Conservation (phyloP, 2,113 vertebrate species). For the Lampris incognitus region DNA sequence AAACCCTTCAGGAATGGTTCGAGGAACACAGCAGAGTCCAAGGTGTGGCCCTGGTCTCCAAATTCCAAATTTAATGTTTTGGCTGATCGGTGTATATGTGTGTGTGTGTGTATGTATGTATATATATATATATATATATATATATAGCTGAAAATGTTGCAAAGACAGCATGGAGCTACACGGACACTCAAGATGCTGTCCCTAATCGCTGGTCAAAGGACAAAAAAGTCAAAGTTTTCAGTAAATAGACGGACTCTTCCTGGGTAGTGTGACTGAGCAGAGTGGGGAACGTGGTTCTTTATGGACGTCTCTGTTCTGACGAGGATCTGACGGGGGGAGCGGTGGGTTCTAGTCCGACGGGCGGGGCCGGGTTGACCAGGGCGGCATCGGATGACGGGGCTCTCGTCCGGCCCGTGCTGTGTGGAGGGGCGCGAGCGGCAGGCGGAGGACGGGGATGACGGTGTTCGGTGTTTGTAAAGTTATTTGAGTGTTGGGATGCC, state of each 20-base stretch:
- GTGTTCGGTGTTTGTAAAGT: constrained; percentile 43
- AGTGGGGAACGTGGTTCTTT: too few species aligned
- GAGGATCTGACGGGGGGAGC: too few species aligned
- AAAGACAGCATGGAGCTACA: constrained; percentile 7
- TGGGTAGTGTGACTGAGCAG: too few species aligned
- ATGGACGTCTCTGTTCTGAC: too few species aligned
- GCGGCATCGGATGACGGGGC: background rate
- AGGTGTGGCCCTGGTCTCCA: too few species aligned
- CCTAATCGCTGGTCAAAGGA: constrained; percentile 12
- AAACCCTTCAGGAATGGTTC: too few species aligned
- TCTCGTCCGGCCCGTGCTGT: background rate
- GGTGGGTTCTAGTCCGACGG: background rate
- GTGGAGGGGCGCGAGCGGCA: background rate
- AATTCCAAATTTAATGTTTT: background rate
- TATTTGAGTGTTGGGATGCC: constrained; percentile 31
- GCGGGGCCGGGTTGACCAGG: background rate
- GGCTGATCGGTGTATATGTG: background rate
- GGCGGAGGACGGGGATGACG: too few species aligned
- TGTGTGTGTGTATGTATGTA: background rate
- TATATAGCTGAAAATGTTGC: constrained; percentile 38
- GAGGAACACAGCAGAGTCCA: too few species aligned
- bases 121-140: constrained; percentile 20
- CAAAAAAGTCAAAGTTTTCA: too few species aligned
- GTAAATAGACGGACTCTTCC: too few species aligned
- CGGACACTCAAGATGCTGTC: constrained; percentile 22